Conservation (phyloP, 2,113 vertebrate genomes). For the Brachyistius frenatus region DNA sequence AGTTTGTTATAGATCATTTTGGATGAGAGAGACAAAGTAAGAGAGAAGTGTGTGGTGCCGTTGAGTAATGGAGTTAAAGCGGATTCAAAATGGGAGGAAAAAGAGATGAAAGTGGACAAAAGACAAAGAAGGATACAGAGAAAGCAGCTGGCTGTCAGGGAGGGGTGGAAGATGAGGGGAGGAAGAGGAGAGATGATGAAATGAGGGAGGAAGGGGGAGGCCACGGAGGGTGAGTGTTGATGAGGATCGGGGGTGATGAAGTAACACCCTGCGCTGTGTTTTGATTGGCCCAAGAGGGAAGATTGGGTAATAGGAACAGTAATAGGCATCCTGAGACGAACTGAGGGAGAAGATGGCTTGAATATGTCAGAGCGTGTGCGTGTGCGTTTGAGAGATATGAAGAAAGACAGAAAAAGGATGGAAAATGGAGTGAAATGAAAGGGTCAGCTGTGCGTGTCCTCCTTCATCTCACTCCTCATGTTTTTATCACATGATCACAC, state of each 20-base stretch:
- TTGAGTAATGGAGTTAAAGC: slow-evolving; percentile 16
- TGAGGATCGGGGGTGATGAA: slow-evolving; percentile 59
- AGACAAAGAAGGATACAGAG: slow-evolving; percentile 34
- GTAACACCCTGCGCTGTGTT: slow-evolving; percentile 52
- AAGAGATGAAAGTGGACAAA: slow-evolving; percentile 33
- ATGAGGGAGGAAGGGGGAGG: slow-evolving; percentile 29
- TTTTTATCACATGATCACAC: slow-evolving; percentile 29
- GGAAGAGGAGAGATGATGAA: slow-evolving; percentile 44
- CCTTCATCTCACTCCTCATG: slow-evolving; percentile 4
- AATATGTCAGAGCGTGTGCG: background rate
- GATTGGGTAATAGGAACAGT: slow-evolving; percentile 53
- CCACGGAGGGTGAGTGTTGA: slow-evolving; percentile 37
- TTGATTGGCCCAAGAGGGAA: slow-evolving; percentile 57
- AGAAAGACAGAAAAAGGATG: background rate
- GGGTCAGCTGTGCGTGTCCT: background rate
- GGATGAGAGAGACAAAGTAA: background rate
- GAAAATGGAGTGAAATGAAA: background rate
- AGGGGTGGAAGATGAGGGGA: slow-evolving; percentile 5
- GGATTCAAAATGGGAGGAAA: slow-evolving; percentile 19
- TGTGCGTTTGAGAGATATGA: background rate
- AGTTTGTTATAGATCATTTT: slow-evolving; percentile 9
- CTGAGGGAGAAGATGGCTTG: background rate
- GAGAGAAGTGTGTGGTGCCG: slow-evolving; percentile 1
- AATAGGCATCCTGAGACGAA: slow-evolving; percentile 33
- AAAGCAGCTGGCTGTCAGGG: slow-evolving; percentile 19